These are phyloP conservation scores for Globodera rostochiensis DNA, from an alignment of 1,140 invertebrate genomes.

Conservation along the genomic window DNA sequence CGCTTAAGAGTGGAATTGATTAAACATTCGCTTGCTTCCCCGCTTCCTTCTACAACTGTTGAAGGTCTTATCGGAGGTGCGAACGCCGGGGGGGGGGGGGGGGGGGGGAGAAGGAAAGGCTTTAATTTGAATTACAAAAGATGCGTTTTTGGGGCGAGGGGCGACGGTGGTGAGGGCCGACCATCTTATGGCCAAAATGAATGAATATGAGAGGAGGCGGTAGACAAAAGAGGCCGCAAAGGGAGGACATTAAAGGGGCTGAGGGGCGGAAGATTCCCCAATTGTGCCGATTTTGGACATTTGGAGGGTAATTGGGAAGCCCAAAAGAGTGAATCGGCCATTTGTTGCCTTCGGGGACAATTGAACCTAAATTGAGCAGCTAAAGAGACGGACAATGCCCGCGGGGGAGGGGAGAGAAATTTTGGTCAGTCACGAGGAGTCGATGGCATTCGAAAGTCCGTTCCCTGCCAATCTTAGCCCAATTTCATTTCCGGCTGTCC, in stretches of 20 bases:
- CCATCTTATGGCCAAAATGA: neutral
- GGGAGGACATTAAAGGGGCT: neutral
- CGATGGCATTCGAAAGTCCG: neutral
- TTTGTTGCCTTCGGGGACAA: neutral
- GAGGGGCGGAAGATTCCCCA: neutral
- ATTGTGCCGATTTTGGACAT: neutral
- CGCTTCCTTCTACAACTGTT: neutral
- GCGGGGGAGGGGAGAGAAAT: neutral
- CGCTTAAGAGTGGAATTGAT: neutral
- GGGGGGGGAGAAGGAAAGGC: neutral
- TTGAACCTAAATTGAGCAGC: neutral
- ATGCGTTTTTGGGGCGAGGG: neutral
- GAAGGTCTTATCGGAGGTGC: neutral
- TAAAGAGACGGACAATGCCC: neutral
- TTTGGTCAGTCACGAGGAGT: neutral
- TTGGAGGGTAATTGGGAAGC: neutral
- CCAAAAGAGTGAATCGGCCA: neutral
- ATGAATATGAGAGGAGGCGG: neutral
- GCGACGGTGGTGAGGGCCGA: neutral
- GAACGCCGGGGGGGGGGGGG: too few relatives aligned
- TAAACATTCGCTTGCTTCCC: neutral
- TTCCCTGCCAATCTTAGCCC: neutral
- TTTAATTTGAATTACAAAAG: neutral
- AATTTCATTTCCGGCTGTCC: neutral
- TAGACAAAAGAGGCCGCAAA: neutral